These are phyloP conservation scores for Eublepharis macularius DNA, from an alignment of 2,113 vertebrate species.

Conservation along the genomic window DNA sequence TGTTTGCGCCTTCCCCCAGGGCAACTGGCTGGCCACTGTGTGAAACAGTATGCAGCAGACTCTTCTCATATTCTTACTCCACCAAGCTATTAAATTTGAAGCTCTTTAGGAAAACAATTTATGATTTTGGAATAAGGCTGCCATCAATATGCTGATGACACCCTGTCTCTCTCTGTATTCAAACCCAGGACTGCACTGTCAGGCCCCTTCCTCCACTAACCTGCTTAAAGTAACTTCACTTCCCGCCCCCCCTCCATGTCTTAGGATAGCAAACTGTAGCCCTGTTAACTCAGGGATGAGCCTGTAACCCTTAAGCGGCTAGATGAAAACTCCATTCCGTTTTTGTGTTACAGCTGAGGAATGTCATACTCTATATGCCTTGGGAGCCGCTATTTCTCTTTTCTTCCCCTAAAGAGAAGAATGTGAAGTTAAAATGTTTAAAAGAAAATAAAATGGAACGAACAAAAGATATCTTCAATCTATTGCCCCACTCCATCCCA, in stretches of 20 bases:
- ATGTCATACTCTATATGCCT: neutral
- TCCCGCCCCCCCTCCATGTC: fast-evolving
- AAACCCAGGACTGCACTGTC: no score
- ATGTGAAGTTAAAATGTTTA: neutral
- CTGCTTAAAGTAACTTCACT: neutral
- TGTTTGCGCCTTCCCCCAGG: no score
- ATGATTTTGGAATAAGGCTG: no score
- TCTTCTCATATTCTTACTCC: no score
- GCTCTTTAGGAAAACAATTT: no score
- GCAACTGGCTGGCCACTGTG: no score
- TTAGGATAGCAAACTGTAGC: neutral
- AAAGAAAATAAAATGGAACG: neutral
- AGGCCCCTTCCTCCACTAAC: neutral
- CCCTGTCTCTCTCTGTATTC: no score
- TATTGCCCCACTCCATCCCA: no score
- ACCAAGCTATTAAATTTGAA: no score
- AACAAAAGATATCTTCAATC: neutral
- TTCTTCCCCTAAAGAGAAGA: neutral
- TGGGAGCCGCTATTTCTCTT: neutral
- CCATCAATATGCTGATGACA: no score
- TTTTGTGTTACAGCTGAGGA: neutral
- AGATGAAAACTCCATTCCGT: neutral
- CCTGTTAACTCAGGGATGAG: neutral
- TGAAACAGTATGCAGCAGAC: no score
- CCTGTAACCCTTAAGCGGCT: neutral